Percentiles rank a stretch among this genome's conserved stretches.
phyloP scores from a whole-genome alignment of 2,888 invertebrate genomes.

The Tuberolachnus salignus region DNA sequence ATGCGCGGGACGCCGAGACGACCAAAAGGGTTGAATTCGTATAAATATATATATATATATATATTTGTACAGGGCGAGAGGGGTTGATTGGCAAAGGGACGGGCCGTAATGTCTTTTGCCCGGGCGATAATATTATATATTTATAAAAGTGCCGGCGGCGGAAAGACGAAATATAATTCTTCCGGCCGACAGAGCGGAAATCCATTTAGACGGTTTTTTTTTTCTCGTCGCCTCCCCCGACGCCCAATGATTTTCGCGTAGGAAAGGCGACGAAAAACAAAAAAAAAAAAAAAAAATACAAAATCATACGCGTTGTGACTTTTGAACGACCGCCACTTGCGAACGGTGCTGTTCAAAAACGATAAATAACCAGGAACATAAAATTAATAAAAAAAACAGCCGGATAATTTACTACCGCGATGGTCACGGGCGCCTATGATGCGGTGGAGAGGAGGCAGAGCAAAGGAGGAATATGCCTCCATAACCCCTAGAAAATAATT shows the following conservation, averaged over 20 bases:
- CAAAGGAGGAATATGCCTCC: too few species aligned
- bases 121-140: conserved; percentile 8
- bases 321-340: background rate
- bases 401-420: too few species aligned
- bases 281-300: background rate
- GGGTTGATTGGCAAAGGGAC: conserved; percentile 52
- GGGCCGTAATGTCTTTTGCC: conserved; percentile 45
- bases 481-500: too few species aligned
- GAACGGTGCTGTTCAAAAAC: background rate
- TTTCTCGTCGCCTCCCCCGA: background rate
- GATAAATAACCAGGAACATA: background rate
- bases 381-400: too few species aligned
- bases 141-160: conserved; percentile 21
- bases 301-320: background rate
- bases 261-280: background rate
- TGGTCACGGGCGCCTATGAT: too few species aligned
- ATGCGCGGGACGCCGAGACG: background rate
- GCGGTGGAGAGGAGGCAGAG: too few species aligned
- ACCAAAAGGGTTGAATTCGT: conserved; percentile 51
- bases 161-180: conserved; percentile 54
- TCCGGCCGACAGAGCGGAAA: conserved; percentile 56
- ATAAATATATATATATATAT: background rate
- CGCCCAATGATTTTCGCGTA: conserved; percentile 28
- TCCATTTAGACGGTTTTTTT: conserved; percentile 54
- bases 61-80: background rate